Evolutionary conservation across 2,113 vertebrate genomes (phyloP).

Genomic region (Epinephelus lanceolatus): DNA sequence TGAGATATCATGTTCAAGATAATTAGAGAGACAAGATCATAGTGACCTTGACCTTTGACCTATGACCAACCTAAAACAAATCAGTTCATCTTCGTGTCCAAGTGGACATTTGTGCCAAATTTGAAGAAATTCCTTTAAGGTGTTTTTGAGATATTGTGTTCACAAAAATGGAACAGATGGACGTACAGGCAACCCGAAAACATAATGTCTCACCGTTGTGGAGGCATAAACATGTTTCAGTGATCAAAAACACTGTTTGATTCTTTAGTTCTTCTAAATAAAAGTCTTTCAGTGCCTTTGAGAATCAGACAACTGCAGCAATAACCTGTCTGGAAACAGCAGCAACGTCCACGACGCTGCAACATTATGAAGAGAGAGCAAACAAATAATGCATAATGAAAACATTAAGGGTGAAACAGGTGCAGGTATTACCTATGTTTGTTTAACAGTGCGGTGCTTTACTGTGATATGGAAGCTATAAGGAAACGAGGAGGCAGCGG

Average conservation of each 20-base stretch:
- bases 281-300: background rate
- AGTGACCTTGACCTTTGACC: too few species aligned
- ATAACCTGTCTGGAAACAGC: background rate
- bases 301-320: background rate
- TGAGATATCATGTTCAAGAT: too few species aligned
- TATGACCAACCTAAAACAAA: too few species aligned
- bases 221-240: too few species aligned
- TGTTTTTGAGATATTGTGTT: too few species aligned
- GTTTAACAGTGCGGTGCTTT: background rate
- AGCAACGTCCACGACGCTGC: background rate
- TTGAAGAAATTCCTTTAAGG: too few species aligned
- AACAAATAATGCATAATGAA: background rate
- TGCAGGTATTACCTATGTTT: background rate
- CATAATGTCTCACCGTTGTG: too few species aligned
- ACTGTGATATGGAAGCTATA: background rate
- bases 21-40: too few species aligned
- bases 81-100: too few species aligned
- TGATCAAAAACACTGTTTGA: background rate
- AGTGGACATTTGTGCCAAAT: too few species aligned
- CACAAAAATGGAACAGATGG: too few species aligned
- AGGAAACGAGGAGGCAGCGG: background rate
- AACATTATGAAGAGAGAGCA: background rate
- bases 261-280: background rate
- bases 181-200: too few species aligned
- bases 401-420: background rate